phyloP scores from a whole-genome alignment of 1,140 invertebrate genomes.

The Ptiloglossa arizonensis region DNA sequence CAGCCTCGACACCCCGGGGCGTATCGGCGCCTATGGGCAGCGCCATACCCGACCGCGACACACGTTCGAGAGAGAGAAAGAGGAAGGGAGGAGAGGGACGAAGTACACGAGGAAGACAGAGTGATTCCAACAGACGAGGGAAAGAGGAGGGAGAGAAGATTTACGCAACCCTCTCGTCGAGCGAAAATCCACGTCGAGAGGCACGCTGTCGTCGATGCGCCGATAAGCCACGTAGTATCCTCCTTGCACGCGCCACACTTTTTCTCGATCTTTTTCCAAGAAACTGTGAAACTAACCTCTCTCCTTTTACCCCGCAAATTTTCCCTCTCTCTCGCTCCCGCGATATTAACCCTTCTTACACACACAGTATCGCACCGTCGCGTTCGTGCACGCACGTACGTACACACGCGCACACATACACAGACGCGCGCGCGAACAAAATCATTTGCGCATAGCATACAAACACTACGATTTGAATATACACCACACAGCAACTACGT shows the following conservation, averaged over 20 bases:
- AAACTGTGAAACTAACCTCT: constrained; percentile 65
- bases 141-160: constrained; percentile 60
- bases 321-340: constrained; percentile 7
- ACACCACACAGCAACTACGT: constrained; percentile 19
- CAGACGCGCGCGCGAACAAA: constrained; percentile 3
- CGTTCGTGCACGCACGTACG: constrained; percentile 2
- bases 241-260: constrained; percentile 41
- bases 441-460: constrained; percentile 19
- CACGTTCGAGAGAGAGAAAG: constrained; percentile 52
- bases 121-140: constrained; percentile 20
- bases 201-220: constrained; percentile 65
- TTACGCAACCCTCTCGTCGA: constrained; percentile 76
- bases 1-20: constrained; percentile 67
- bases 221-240: constrained; percentile 70
- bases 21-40: constrained; percentile 71
- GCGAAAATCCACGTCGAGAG: constrained; percentile 71
- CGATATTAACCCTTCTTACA: constrained; percentile 57
- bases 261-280: constrained; percentile 47
- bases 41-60: constrained; percentile 64
- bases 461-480: constrained; percentile 33
- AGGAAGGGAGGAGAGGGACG: constrained; percentile 42
- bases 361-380: constrained; percentile 17
- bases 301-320: constrained; percentile 43
- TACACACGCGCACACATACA: not conserved
- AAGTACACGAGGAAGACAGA: constrained; percentile 40